phyloP scores from a whole-genome alignment of 2,113 vertebrate species.

The Pelecanus crispus region DNA sequence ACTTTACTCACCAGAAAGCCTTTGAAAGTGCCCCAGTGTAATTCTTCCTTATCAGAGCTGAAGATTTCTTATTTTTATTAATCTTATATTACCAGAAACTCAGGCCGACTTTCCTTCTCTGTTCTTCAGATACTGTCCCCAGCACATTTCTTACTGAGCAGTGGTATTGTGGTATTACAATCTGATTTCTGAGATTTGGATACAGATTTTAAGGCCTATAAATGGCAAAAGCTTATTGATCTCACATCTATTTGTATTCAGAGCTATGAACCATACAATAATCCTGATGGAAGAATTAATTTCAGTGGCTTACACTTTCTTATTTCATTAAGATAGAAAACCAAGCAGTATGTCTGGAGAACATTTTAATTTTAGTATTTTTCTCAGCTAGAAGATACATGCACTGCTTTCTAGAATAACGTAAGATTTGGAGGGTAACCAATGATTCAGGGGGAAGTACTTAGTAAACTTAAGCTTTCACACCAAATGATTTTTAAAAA shows the following conservation, averaged over 20 bases:
- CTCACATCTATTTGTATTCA: conserved; percentile 3
- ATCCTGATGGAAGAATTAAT: neutral
- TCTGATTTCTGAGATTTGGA: neutral
- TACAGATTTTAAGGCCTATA: conserved; percentile 9
- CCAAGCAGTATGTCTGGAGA: neutral
- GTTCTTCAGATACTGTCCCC: neutral
- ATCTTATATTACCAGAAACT: neutral
- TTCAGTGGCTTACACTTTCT: neutral
- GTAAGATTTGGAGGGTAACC: neutral
- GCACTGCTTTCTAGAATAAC: neutral
- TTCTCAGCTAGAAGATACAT: neutral
- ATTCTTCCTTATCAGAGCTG: neutral
- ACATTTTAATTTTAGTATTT: neutral
- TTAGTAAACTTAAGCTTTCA: neutral
- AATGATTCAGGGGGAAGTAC: neutral
- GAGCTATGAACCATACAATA: neutral
- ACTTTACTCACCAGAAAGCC: neutral
- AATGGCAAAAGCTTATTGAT: conserved; percentile 7
- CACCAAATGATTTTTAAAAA: neutral
- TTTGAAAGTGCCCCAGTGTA: neutral
- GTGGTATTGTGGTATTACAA: neutral
- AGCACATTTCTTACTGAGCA: neutral
- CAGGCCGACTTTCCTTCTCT: neutral
- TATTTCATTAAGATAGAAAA: conserved; percentile 21
- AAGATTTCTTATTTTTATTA: neutral